Evolutionary conservation across 2,888 invertebrate genomes (phyloP).

Genomic region (Eledona agricola): DNA sequence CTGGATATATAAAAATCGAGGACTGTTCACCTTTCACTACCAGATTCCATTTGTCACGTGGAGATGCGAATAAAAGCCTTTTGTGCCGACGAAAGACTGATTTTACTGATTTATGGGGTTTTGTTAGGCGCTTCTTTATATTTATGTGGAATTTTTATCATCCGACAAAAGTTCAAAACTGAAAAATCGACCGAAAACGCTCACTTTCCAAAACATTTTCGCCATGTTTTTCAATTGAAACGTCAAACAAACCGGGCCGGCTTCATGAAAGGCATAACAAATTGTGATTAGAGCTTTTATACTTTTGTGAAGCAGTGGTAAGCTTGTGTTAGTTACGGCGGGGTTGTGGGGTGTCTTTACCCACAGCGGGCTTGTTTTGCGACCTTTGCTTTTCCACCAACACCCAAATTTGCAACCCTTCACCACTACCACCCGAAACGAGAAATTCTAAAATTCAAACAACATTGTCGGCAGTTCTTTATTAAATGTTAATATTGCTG

Average conservation of each 20-base stretch:
- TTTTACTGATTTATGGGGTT: conserved; percentile 54
- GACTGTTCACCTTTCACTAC: conserved; percentile 62
- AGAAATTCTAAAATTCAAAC: too few relatives aligned
- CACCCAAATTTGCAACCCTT: too few relatives aligned
- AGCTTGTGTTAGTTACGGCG: conserved; percentile 36
- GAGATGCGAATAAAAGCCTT: conserved; percentile 55
- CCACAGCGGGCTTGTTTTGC: background rate
- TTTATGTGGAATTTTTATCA: conserved; percentile 38
- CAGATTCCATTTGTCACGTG: conserved; percentile 63
- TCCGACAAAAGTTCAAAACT: conserved; percentile 24
- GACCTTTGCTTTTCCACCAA: conserved; percentile 28
- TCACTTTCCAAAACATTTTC: conserved; percentile 9
- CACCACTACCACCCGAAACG: too few relatives aligned
- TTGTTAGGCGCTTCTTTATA: conserved; percentile 39
- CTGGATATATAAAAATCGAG: conserved; percentile 60
- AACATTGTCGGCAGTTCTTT: too few relatives aligned
- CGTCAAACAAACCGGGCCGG: conserved; percentile 50
- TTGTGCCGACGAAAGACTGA: conserved; percentile 52
- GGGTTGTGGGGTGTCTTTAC: conserved; percentile 35
- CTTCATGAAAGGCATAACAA: conserved; percentile 49
- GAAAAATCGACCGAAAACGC: conserved; percentile 6
- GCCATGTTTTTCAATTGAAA: conserved; percentile 39
- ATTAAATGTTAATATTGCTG: too few relatives aligned
- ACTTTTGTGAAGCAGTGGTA: conserved; percentile 43
- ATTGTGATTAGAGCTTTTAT: conserved; percentile 47